Conservation (phyloP, 2,113 vertebrate species). For the Megaceryle torquata region DNA sequence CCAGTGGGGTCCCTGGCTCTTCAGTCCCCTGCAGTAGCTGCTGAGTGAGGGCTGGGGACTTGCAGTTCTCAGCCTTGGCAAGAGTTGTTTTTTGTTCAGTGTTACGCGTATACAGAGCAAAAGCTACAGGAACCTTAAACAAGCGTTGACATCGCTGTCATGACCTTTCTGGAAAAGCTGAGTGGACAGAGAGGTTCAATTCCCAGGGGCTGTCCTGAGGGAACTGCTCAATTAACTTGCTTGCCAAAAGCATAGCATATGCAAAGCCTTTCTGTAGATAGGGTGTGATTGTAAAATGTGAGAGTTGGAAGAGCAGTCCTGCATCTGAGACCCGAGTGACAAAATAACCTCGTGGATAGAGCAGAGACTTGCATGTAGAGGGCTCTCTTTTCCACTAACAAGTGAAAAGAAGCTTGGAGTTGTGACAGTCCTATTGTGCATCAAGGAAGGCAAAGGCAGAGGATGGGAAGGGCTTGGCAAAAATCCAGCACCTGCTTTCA, state of each 20-base stretch:
- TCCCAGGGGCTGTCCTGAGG: not conserved
- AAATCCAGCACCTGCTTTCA: not conserved
- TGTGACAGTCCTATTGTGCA: not conserved
- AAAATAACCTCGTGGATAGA: not conserved
- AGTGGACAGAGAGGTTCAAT: not conserved
- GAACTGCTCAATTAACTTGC: not conserved
- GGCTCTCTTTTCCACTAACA: not conserved
- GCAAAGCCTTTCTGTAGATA: not conserved
- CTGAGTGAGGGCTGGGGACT: not conserved
- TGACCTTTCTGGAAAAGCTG: not conserved
- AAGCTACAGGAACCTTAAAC: not conserved
- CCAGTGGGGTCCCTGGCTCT: not conserved
- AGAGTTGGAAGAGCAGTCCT: not conserved
- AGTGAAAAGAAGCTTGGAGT: not conserved
- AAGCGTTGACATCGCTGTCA: rapidly evolving
- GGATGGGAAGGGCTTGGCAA: not conserved
- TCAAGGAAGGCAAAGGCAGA: not conserved
- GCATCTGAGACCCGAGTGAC: not conserved
- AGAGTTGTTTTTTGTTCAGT: not conserved
- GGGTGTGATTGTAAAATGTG: rapidly evolving
- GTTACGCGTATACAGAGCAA: not conserved
- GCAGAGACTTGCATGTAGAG: not conserved
- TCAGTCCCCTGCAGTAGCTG: rapidly evolving
- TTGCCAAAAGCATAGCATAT: not conserved
- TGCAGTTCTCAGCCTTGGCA: not conserved